These are phyloP conservation scores for Drosophila asahinai DNA, from an alignment of 1,140 invertebrate genomes.

Conservation along the genomic window DNA sequence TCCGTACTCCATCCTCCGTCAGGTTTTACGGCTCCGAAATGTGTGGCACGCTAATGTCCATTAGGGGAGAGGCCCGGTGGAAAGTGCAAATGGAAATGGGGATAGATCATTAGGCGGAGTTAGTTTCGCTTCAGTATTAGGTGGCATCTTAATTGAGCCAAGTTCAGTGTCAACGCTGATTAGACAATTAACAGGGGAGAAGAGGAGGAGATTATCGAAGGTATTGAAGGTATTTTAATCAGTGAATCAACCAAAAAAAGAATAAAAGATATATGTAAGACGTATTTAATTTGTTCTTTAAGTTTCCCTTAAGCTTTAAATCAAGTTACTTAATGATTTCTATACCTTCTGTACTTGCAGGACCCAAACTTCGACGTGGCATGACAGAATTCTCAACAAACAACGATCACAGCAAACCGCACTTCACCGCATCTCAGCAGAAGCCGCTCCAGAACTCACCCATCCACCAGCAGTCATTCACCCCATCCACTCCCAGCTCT, in stretches of 20 bases:
- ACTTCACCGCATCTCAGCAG: conserved; percentile 66
- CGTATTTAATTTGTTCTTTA: not conserved
- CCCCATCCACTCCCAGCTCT: conserved; percentile 32
- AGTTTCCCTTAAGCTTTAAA: not conserved
- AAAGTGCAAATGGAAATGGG: conserved; percentile 48
- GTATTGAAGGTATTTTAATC: conserved; percentile 4
- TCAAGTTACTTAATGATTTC: too few relatives aligned
- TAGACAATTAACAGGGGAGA: conserved; percentile 28
- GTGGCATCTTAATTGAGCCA: conserved; percentile 55
- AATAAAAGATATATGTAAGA: too few relatives aligned
- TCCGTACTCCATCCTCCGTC: conserved; percentile 20
- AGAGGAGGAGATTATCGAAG: conserved; percentile 16
- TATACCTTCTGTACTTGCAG: too few relatives aligned
- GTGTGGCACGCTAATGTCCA: conserved; percentile 62
- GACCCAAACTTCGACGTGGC: conserved; percentile 83
- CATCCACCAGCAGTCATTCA: conserved; percentile 42
- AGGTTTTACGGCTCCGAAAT: conserved; percentile 54
- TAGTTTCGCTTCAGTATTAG: conserved; percentile 17
- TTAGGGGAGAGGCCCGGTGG: conserved; percentile 34
- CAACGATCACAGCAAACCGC: conserved; percentile 80
- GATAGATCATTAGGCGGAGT: conserved; percentile 41
- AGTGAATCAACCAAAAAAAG: too few relatives aligned
- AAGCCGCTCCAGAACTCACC: conserved; percentile 81
- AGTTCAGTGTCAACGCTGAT: conserved; percentile 60
- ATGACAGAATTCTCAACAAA: conserved; percentile 85